Conservation (phyloP, 1,140 invertebrate genomes). For the Babylonia areolata region DNA sequence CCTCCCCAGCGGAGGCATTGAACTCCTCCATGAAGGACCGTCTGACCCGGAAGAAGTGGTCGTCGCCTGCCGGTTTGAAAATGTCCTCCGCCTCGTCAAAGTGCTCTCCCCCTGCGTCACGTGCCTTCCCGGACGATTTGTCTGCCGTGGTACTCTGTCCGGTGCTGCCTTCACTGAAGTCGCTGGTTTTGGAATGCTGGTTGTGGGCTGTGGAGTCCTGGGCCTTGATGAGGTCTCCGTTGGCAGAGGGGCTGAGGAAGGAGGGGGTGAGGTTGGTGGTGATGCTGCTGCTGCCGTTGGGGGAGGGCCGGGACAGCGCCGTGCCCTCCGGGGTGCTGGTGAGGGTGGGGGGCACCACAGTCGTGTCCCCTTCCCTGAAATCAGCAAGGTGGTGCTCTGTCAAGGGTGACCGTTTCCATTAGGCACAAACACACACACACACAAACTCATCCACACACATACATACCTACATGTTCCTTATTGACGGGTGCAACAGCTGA, state of each 20-base stretch:
- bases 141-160: too few species aligned
- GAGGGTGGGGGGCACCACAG: neutral
- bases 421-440: too few species aligned
- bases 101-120: neutral
- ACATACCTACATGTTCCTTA: too few species aligned
- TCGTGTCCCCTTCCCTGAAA: conserved; percentile 18
- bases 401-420: too few species aligned
- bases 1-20: conserved; percentile 16
- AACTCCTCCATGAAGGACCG: conserved; percentile 44
- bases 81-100: conserved; percentile 39
- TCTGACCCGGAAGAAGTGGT: conserved; percentile 50
- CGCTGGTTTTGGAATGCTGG: neutral
- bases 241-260: neutral
- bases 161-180: neutral
- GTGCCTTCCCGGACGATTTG: neutral
- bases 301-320: neutral
- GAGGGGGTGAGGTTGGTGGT: neutral
- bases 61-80: conserved; percentile 46
- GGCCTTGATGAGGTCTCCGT: neutral
- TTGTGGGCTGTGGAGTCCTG: neutral
- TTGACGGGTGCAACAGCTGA: too few species aligned
- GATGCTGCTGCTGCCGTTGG: conserved; percentile 14
- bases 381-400: too few species aligned
- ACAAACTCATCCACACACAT: too few species aligned
- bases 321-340: neutral